phyloP scores from a whole-genome alignment of 2,113 vertebrate species.

The Bettongia penicillata region DNA sequence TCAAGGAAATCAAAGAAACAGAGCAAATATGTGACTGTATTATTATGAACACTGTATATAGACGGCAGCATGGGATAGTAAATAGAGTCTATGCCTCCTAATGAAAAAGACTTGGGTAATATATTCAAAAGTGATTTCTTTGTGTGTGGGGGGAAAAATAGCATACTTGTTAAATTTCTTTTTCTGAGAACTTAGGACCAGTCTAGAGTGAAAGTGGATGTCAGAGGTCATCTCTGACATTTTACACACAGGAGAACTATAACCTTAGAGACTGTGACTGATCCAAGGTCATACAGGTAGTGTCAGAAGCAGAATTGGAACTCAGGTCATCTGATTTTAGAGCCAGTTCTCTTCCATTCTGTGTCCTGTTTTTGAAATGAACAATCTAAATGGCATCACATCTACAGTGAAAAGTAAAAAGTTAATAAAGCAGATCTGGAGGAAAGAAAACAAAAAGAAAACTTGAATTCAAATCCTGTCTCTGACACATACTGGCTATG shows the following conservation, averaged over 20 bases:
- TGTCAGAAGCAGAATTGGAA: too few relatives aligned
- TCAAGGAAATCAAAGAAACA: background rate
- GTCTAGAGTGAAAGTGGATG: background rate
- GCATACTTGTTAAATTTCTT: conserved; percentile 61
- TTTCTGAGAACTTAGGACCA: conserved; percentile 61
- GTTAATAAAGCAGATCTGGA: conserved; percentile 33
- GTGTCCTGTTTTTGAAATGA: conserved; percentile 41
- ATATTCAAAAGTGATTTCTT: conserved; percentile 57
- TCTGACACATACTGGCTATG: background rate
- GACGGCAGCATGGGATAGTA: background rate
- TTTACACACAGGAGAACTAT: background rate
- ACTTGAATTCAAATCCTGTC: background rate
- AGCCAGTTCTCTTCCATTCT: background rate
- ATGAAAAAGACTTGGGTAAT: conserved; percentile 9
- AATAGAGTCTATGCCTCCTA: background rate
- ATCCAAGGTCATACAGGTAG: background rate
- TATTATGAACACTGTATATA: background rate
- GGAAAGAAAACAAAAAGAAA: background rate
- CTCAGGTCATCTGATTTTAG: too few relatives aligned
- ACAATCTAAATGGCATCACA: conserved; percentile 42
- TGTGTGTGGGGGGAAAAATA: conserved; percentile 49
- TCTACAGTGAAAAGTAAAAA: conserved; percentile 23
- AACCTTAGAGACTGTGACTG: background rate
- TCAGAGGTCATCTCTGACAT: too few relatives aligned
- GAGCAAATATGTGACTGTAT: background rate